Conservation (phyloP, 2,113 vertebrate genomes). For the Poicephalus gulielmi region DNA sequence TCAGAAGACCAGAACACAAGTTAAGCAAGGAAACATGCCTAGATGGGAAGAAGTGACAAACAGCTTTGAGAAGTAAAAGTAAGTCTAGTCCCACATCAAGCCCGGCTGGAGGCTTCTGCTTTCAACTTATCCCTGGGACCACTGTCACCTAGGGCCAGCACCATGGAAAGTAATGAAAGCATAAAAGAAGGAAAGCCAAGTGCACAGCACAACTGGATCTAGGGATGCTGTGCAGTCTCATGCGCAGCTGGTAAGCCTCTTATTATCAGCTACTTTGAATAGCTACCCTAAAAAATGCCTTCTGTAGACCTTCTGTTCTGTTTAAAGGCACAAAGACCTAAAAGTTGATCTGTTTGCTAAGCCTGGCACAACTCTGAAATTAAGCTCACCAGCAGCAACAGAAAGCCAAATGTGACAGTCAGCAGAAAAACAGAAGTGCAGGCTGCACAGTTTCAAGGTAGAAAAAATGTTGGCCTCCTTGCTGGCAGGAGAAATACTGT, state of each 20-base stretch:
- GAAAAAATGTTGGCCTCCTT: neutral
- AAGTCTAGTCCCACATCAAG: neutral
- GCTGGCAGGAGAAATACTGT: neutral
- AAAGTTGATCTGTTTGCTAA: slow-evolving; percentile 19
- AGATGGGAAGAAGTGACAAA: neutral
- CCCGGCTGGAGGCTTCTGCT: neutral
- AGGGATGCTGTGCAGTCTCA: neutral
- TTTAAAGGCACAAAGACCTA: neutral
- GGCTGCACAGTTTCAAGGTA: neutral
- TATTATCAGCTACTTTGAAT: neutral
- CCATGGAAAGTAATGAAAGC: neutral
- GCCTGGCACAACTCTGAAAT: slow-evolving; percentile 17
- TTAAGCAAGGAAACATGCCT: neutral
- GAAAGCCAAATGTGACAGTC: slow-evolving; percentile 8
- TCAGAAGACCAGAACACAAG: neutral
- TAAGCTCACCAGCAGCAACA: slow-evolving; percentile 9
- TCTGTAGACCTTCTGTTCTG: slow-evolving; percentile 17
- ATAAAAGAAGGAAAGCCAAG: slow-evolving; percentile 1
- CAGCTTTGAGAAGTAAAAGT: neutral
- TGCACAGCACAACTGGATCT: neutral
- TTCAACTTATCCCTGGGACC: neutral
- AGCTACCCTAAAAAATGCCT: neutral
- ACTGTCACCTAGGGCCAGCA: neutral
- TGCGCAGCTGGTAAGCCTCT: neutral
- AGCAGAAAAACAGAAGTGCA: neutral